Evolutionary conservation across 2,113 vertebrate species (phyloP), one percentile per base, ranked within the genome.

Genomic region (Ageneiosus marmoratus): DNA sequence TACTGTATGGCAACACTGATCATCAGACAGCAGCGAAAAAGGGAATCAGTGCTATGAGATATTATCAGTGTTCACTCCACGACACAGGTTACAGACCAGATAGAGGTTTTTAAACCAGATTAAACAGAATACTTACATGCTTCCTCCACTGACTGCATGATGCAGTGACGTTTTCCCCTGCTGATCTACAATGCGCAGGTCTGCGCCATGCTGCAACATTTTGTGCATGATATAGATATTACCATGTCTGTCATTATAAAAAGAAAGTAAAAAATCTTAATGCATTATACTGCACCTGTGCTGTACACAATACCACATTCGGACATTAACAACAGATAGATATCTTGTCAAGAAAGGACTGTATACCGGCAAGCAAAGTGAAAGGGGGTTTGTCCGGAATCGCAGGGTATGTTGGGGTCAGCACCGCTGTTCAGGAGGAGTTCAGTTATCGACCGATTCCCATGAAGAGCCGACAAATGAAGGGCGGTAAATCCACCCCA

Each of bases 401-500:
- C 92, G 82, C 92, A 93, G 5, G 90, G 87, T 53, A 92, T 7
- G 84, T 95, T 95, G 29, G 93, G 90, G 85, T 94, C 92, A n/a
- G 94, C 94, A 55, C 92, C 94, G 32, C 88, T 88, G 67, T 86
- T 90, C 3, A 95, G 92, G 69, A 95, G 91, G 51, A 93, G 88
- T 53, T 93, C 89, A 0, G 91, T 89, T 83, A 95, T 75, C 4
- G 82, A 76, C 4, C 89, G 90, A 88, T 92, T 94, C 37, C 95
- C 95, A 86, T 94, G 91, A 12, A 94, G 90, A 32, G 93, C 91
- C 29, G 94, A 92, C 22, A 91, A 94, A 86, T 95, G 95, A 24
- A 95, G 93, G 0, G 94, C 91, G 29, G 90, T 93, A 84, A 95
- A 94, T 37, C 95, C 95, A 48, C 92, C 91, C 95, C 95, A 95